Evolutionary conservation across 2,113 vertebrate genomes (phyloP).

Genomic region (Leptobrachium ailaonicum): DNA sequence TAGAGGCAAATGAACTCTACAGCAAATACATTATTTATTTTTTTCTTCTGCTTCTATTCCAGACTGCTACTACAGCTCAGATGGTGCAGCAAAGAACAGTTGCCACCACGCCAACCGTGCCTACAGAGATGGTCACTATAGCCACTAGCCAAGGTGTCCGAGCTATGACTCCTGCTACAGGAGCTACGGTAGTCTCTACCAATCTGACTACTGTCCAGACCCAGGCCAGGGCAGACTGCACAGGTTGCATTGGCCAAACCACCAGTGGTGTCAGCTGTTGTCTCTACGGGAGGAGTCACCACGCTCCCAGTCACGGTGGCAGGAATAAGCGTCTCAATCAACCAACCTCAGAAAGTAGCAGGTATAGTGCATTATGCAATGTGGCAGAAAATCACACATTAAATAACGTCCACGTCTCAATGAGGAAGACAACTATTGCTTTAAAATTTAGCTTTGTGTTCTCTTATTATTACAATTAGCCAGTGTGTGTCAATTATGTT

Average conservation of each 20-base stretch:
- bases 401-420: too few relatives aligned
- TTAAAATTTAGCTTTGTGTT: too few relatives aligned
- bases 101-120: slow-evolving; percentile 60
- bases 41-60: neutral
- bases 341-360: slow-evolving; percentile 79
- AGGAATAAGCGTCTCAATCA: slow-evolving; percentile 83
- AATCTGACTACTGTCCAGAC: slow-evolving; percentile 70
- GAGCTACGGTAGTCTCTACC: slow-evolving; percentile 74
- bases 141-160: slow-evolving; percentile 69
- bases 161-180: slow-evolving; percentile 70
- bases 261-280: slow-evolving; percentile 82
- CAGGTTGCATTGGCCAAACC: slow-evolving; percentile 88
- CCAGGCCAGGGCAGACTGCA: slow-evolving; percentile 73
- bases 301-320: slow-evolving; percentile 82
- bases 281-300: slow-evolving; percentile 83
- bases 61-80: slow-evolving; percentile 67
- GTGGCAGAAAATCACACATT: neutral
- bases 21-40: neutral
- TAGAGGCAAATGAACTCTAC: neutral
- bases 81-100: slow-evolving; percentile 70
- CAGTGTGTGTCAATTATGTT: too few relatives aligned
- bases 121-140: slow-evolving; percentile 75
- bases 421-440: too few relatives aligned
- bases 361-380: slow-evolving; percentile 53
- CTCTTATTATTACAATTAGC: too few relatives aligned